Evolutionary conservation across 2,888 invertebrate species (phyloP), one percentile per base, ranked within the genome.

Genomic region (Carabus problematicus): DNA sequence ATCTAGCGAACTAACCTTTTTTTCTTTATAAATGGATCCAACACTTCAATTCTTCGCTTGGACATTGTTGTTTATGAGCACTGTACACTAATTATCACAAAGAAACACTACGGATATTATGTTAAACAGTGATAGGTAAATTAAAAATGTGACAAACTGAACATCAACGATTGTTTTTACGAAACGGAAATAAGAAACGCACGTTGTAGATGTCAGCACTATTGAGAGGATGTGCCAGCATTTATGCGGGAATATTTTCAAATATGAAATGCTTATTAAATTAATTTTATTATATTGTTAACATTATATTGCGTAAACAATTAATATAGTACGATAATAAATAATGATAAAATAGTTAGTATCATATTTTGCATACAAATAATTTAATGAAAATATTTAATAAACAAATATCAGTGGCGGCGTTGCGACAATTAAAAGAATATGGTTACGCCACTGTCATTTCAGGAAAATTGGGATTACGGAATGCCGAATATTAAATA

Each of bases 21-120:
- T 82, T 90, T 87, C 82, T 90, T 90, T 70, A 92, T 85, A 79
- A 92, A 93, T 3, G 94, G 92, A 78, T 94, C 94, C 77, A 91
- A 87, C 72, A 94, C 91, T 85, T 94, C 94, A 79, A 94, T 93
- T 80, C 94, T 87, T 76, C 94, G 86, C 81, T 94, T 94, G 55
- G 93, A 93, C 94, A 94, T 91, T 39, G 43, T 60, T 43, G 39
- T 6, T 61, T 67, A 54, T 43, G 14, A 42, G 8, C 41, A 52
- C 19, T 60, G 39, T 52, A 42, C 59, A 49, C 41, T 41, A 67
- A 67, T 54, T 67, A 43, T 52, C 16, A 42, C 29, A 42, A 49
- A 42, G 18, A 54, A 60, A 60, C 43, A 60, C 60, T 54, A 16
- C 41, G 6, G 18, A 9, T 67, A 67, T 60, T 67, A 11, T 67